These are phyloP conservation scores for Hydrochoerus hydrochaeris DNA, from an alignment of 2,113 vertebrate species.

Conservation along the genomic window DNA sequence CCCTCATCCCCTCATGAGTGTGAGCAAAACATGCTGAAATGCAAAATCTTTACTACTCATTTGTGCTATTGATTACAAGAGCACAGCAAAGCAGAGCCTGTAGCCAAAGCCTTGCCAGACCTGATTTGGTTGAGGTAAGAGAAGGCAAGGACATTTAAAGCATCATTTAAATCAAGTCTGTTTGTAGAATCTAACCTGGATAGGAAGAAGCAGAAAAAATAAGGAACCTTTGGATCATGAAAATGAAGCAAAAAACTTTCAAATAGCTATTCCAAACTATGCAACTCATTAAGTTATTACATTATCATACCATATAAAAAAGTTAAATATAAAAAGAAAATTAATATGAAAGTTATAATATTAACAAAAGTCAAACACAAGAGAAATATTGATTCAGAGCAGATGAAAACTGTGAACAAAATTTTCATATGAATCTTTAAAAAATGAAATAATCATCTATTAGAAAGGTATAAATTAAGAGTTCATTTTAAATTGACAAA, in stretches of 20 bases:
- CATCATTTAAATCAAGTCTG: constrained; percentile 31
- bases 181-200: not conserved
- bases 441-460: not conserved
- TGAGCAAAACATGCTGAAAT: not conserved
- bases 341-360: not conserved
- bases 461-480: not conserved
- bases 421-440: not conserved
- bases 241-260: not conserved
- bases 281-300: not conserved
- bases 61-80: not conserved
- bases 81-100: not conserved
- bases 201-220: not conserved
- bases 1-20: too few species aligned
- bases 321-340: not conserved
- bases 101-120: not conserved
- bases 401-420: not conserved
- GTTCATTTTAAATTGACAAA: not conserved
- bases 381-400: not conserved
- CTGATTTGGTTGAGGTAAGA: not conserved
- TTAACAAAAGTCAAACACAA: not conserved
- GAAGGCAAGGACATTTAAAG: constrained; percentile 9
- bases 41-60: not conserved
- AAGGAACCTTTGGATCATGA: not conserved
- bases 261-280: not conserved
- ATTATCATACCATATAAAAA: not conserved